Percentiles rank a stretch among this genome's conserved stretches.
Conservation (phyloP, 2,797 vertebrate species). For the Rhodeus uyekii region DNA sequence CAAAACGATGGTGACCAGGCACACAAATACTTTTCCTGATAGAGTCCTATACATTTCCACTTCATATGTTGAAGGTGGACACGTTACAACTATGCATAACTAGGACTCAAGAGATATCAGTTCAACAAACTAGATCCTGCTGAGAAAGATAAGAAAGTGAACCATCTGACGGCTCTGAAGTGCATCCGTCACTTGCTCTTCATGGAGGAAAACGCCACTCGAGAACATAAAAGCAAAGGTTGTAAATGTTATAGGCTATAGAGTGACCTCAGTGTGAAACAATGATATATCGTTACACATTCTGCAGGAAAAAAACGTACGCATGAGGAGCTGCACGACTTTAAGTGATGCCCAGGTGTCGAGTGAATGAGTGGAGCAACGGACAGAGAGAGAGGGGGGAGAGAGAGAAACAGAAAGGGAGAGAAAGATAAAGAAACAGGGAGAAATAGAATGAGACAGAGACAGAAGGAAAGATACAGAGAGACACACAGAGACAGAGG, state of each 20-base stretch:
- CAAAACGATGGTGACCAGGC: neutral
- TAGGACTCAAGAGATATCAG: neutral
- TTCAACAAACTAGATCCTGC: conserved; percentile 13
- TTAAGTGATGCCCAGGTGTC: neutral
- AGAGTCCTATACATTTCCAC: neutral
- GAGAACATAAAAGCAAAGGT: neutral
- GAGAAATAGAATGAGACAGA: too few species aligned
- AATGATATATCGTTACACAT: neutral
- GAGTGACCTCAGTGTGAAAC: too few species aligned
- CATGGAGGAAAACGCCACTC: too few species aligned
- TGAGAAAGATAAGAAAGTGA: conserved; percentile 5
- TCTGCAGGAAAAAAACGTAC: too few species aligned
- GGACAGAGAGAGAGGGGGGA: too few species aligned
- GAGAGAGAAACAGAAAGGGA: neutral
- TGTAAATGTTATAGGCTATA: neutral
- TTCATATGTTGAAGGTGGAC: neutral
- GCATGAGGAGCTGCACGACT: too few species aligned
- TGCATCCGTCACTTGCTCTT: neutral
- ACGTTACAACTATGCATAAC: neutral
- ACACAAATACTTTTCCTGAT: neutral
- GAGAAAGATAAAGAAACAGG: neutral
- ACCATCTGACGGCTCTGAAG: neutral
- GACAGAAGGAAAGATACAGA: too few species aligned
- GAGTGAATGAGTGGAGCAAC: neutral
- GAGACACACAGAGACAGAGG: neutral